Evolutionary conservation across 2,113 vertebrate genomes (phyloP).

Genomic region (Podiceps cristatus): DNA sequence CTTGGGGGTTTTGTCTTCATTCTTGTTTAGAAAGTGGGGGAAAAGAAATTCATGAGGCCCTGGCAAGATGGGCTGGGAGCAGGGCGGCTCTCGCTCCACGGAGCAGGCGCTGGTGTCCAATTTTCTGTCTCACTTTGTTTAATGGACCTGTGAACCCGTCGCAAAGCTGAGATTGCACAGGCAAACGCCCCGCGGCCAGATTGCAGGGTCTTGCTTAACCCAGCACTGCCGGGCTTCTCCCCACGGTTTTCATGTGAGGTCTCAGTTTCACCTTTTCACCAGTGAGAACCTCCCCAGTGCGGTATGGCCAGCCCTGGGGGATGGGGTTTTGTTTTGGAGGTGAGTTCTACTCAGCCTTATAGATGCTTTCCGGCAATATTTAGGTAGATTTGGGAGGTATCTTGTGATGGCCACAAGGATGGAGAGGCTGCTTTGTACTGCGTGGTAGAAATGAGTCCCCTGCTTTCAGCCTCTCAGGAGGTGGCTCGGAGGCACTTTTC

Average conservation of each 20-base stretch:
- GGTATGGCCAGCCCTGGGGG: accelerated
- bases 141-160: background rate
- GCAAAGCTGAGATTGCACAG: slow-evolving; percentile 15
- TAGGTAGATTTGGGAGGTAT: background rate
- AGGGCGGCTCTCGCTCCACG: background rate
- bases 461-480: background rate
- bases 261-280: slow-evolving; percentile 7
- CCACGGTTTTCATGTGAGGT: background rate
- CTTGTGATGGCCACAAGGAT: background rate
- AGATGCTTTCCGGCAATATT: accelerated
- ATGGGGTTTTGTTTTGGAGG: background rate
- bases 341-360: background rate
- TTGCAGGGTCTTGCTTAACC: slow-evolving; percentile 57
- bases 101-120: background rate
- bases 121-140: slow-evolving; percentile 53
- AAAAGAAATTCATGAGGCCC: background rate
- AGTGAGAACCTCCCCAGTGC: background rate
- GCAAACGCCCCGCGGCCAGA: accelerated
- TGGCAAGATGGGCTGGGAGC: background rate
- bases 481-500: background rate
- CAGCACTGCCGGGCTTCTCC: background rate
- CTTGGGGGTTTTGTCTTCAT: background rate
- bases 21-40: background rate
- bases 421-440: background rate
- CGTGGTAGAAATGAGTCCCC: background rate